phyloP scores from a whole-genome alignment of 2,888 invertebrate species.

The Caradrina clavipalpis region DNA sequence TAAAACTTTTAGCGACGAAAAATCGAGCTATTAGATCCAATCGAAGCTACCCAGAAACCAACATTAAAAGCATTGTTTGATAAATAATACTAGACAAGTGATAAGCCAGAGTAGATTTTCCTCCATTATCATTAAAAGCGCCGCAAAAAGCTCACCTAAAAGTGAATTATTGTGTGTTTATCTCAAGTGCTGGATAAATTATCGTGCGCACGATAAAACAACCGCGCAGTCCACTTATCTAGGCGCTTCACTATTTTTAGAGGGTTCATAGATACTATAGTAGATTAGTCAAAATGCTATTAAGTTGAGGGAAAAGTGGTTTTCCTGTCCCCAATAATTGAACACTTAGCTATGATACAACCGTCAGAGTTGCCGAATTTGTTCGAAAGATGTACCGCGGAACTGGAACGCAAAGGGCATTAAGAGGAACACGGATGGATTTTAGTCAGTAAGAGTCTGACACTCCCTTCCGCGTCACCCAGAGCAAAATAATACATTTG shows the following conservation, averaged over 20 bases:
- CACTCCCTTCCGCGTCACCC: too few species aligned
- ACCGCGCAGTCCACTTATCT: conserved; percentile 64
- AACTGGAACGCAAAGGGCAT: too few species aligned
- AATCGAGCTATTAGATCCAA: background rate
- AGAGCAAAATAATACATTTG: too few species aligned
- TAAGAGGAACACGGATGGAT: too few species aligned
- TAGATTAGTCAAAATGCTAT: conserved; percentile 45
- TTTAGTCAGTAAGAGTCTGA: too few species aligned
- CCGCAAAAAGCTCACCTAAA: conserved; percentile 70
- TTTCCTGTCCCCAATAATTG: conserved; percentile 20
- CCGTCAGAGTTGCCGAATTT: too few species aligned
- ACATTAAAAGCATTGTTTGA: conserved; percentile 63
- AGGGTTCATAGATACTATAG: conserved; percentile 46
- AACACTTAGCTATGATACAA: conserved; percentile 13
- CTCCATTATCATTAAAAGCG: conserved; percentile 66
- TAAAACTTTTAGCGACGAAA: background rate
- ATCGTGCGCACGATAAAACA: conserved; percentile 54
- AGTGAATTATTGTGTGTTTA: conserved; percentile 68
- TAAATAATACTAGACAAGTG: conserved; percentile 55
- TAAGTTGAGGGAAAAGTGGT: conserved; percentile 27
- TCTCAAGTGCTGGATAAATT: conserved; percentile 61
- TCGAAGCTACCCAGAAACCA: conserved; percentile 6
- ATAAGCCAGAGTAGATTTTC: conserved; percentile 48
- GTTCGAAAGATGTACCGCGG: too few species aligned
- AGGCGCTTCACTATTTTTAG: conserved; percentile 47